Evolutionary conservation across 2,888 invertebrate species (phyloP).

Genomic region (Ectemnius cavifrons): DNA sequence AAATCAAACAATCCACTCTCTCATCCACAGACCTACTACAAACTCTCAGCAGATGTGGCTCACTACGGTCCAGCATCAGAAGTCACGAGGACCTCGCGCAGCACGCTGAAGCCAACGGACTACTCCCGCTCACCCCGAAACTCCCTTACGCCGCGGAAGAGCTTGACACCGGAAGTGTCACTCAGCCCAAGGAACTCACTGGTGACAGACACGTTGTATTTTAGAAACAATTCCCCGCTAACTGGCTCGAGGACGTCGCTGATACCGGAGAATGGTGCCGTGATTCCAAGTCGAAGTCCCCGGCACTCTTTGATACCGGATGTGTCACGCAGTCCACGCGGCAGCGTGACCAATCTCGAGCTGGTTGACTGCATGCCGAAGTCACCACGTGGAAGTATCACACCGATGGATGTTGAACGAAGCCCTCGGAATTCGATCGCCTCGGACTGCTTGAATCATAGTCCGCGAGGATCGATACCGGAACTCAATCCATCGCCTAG

Average conservation of each 20-base stretch:
- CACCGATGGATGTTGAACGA: constrained; percentile 73
- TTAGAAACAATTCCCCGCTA: constrained; percentile 81
- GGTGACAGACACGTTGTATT: constrained; percentile 80
- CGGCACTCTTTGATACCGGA: constrained; percentile 82
- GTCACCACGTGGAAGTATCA: constrained; percentile 1
- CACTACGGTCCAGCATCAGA: background rate
- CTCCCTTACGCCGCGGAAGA: constrained; percentile 82
- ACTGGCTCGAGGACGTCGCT: constrained; percentile 63
- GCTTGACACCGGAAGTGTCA: constrained; percentile 80
- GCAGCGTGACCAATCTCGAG: constrained; percentile 80
- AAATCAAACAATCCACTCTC: no score
- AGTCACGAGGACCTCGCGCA: constrained; percentile 80
- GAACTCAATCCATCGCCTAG: constrained; percentile 77
- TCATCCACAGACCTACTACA: background rate
- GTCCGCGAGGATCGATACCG: constrained; percentile 76
- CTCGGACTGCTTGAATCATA: constrained; percentile 77
- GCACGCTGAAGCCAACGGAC: constrained; percentile 83
- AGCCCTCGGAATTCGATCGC: constrained; percentile 82
- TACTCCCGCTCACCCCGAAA: constrained; percentile 72
- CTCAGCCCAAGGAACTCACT: constrained; percentile 83
- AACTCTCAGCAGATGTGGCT: background rate
- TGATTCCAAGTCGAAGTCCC: constrained; percentile 80
- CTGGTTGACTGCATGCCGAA: constrained; percentile 74
- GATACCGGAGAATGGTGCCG: constrained; percentile 70
- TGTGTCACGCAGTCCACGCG: constrained; percentile 80